Base-by-base conservation (phyloP, 2,113 vertebrate genomes). In the Diadophis punctatus region DNA sequence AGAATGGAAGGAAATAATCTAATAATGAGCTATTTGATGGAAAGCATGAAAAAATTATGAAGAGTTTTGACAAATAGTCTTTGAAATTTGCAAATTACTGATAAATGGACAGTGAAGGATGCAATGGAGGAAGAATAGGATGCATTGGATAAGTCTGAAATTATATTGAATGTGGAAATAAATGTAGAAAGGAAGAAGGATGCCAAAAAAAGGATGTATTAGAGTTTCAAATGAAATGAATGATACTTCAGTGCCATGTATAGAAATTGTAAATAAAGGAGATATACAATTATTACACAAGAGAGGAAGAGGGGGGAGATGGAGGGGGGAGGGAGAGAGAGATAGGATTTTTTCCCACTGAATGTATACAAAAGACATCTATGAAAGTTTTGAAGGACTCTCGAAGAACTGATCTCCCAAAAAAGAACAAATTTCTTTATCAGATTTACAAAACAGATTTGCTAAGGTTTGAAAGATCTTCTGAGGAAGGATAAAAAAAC, bases 291-390 rank as follows among this genome's bases (percentile, higher is more conserved):
- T 68, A 68, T n/a, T n/a, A n/a, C 25, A 60, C 58, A 27, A 11
- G 11, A 58, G 7, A 10, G 7, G 55, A 10, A 9, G 22, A 2
- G 3, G 3, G 27, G 60, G 11, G 60, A 27, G 23, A 1, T 3
- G 9, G 58, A 4, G 27, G 0, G 0, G 1, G 11, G 25, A 11
- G 1, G 3, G 60, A 30, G n/a, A 8, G 2, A 18, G 14, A 18
- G 30, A 18, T 11, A 14, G 30, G 25, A 10, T 63, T 63, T 63
- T 63, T 30, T 3, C 52, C 52, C 18, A 34, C 5, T 74, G 68
- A n/a, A 34, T 74, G 16, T 80, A n/a, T n/a, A 39, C 68, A 39
- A 80, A 80, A 80, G 68, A 80, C 7, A 80, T 39, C 68, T 80
- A 39, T 74, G n/a, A 8, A 74, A 39, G 16, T 39, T 39, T 80